Conservation (phyloP, 1,140 invertebrate species). For the Arion vulgaris region DNA sequence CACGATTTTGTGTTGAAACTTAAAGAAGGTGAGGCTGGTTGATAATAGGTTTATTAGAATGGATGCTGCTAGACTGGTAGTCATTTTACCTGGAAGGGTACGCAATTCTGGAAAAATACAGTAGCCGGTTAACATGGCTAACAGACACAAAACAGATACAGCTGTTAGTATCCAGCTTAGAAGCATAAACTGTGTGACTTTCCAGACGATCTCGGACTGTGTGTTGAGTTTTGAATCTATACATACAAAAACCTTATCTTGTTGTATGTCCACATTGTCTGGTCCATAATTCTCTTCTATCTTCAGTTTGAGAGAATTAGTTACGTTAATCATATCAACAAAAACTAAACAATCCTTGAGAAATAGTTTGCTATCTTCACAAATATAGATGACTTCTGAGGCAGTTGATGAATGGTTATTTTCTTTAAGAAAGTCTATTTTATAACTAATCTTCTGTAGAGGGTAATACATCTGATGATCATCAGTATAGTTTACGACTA, state of each 20-base stretch:
- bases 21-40: background rate
- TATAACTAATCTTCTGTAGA: background rate
- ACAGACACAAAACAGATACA: background rate
- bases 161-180: background rate
- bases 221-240: background rate
- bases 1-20: background rate
- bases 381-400: background rate
- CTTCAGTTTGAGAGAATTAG: background rate
- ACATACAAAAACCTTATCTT: background rate
- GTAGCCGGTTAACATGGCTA: background rate
- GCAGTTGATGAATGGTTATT: background rate
- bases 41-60: background rate
- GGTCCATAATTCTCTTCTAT: background rate
- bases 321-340: background rate
- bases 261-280: background rate
- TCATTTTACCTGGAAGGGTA: constrained; percentile 11
- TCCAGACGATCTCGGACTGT: too few relatives aligned
- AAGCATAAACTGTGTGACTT: background rate
- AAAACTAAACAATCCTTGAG: background rate
- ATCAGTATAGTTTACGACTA: background rate
- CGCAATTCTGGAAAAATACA: background rate
- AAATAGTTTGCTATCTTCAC: background rate
- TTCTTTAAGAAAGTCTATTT: background rate
- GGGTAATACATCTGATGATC: background rate
- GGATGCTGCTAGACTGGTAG: background rate